phyloP scores from a whole-genome alignment of 2,113 vertebrate genomes.

The Vireo altiloquus region DNA sequence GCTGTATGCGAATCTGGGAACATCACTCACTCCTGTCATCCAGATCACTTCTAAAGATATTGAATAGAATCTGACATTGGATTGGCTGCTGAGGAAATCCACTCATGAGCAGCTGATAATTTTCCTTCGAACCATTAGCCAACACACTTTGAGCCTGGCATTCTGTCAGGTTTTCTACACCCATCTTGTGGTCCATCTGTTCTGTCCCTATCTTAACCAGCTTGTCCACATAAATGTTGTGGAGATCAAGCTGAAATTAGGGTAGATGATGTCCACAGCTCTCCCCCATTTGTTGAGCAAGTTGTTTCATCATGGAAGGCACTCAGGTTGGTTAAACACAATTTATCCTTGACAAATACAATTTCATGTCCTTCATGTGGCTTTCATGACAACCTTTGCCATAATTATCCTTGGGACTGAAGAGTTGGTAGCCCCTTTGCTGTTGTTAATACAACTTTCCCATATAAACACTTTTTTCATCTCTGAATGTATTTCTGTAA shows the following conservation, averaged over 20 bases:
- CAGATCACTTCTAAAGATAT: not conserved
- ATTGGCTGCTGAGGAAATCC: not conserved
- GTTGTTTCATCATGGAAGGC: not conserved
- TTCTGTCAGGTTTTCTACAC: not conserved
- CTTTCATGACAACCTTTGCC: not conserved
- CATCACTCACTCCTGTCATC: not conserved
- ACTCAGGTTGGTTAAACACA: not conserved
- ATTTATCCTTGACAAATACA: not conserved
- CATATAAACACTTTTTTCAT: not conserved
- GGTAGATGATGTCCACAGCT: not conserved
- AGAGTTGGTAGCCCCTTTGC: not conserved
- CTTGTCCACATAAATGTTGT: not conserved
- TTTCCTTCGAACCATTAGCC: not conserved
- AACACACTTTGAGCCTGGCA: not conserved
- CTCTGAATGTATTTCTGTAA: not conserved
- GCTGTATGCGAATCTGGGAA: not conserved
- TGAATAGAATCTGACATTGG: not conserved
- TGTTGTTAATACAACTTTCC: not conserved
- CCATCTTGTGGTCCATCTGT: not conserved
- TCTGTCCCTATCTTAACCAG: not conserved
- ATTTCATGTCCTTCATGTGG: not conserved
- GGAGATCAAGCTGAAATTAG: not conserved
- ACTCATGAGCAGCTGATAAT: not conserved
- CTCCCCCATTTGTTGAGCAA: not conserved
- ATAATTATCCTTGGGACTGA: not conserved